Conservation (phyloP, 2,888 invertebrate genomes). For the Mythimna albipuncta region DNA sequence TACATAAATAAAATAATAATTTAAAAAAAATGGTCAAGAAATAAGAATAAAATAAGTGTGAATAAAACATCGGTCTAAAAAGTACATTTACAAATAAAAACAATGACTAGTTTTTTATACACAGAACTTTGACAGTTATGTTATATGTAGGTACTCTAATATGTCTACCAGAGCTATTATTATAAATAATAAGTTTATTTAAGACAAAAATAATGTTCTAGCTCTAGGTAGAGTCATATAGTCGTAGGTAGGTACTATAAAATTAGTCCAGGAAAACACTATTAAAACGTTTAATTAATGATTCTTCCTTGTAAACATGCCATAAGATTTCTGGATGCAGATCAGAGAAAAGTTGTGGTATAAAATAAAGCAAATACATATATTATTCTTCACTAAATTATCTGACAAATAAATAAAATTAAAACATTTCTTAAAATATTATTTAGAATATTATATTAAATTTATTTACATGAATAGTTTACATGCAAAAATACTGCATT, state of each 20-base stretch:
- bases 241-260: neutral
- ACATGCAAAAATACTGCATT: too few relatives aligned
- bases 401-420: too few relatives aligned
- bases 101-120: neutral
- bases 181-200: neutral
- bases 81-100: neutral
- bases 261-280: neutral
- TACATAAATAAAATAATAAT: neutral
- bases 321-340: neutral
- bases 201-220: neutral
- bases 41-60: neutral
- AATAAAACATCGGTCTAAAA: neutral
- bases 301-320: constrained; percentile 5
- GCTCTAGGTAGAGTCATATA: neutral
- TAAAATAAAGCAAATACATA: too few relatives aligned
- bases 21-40: too few relatives aligned
- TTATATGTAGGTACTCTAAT: neutral
- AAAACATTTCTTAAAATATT: too few relatives aligned
- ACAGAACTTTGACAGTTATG: neutral
- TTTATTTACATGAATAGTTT: too few relatives aligned
- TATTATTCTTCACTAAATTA: too few relatives aligned
- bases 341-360: neutral
- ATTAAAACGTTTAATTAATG: neutral
- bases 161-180: neutral
- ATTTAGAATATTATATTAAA: too few relatives aligned